These are phyloP conservation scores for Taphrorychus bicolor DNA, from an alignment of 2,888 invertebrate genomes.

Conservation along the genomic window DNA sequence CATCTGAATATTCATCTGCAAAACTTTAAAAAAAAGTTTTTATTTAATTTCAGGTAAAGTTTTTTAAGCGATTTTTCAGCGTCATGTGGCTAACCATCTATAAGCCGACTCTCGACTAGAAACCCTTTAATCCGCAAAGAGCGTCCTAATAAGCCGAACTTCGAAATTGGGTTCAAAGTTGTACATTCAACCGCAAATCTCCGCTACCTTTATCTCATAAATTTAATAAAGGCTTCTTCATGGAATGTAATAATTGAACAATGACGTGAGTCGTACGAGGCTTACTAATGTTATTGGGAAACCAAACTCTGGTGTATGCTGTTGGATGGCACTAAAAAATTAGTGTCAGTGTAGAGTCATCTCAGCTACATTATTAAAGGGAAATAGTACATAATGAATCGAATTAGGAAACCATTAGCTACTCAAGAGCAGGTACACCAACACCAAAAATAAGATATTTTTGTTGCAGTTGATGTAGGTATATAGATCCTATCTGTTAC, in stretches of 20 bases:
- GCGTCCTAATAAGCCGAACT: background rate
- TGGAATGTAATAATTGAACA: background rate
- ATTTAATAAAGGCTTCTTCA: background rate
- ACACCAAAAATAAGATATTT: too few relatives aligned
- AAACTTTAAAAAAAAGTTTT: background rate
- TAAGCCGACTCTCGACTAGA: background rate
- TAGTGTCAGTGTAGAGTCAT: too few relatives aligned
- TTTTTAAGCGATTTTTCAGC: background rate
- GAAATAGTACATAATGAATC: too few relatives aligned
- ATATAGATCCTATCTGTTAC: too few relatives aligned
- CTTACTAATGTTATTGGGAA: background rate
- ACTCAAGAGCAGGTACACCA: too few relatives aligned
- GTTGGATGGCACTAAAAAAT: too few relatives aligned
- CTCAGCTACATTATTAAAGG: too few relatives aligned
- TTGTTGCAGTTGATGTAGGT: too few relatives aligned
- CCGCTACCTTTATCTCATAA: background rate
- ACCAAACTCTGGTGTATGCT: background rate
- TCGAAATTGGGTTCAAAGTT: constrained; percentile 2
- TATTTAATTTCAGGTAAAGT: too few relatives aligned
- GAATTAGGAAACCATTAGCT: too few relatives aligned
- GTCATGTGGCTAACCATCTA: background rate
- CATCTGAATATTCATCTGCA: background rate
- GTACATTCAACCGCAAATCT: background rate
- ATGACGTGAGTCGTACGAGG: background rate
- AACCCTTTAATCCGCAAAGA: background rate